Conservation (phyloP, 2,113 vertebrate species). For the Campylorhamphus procurvoides region DNA sequence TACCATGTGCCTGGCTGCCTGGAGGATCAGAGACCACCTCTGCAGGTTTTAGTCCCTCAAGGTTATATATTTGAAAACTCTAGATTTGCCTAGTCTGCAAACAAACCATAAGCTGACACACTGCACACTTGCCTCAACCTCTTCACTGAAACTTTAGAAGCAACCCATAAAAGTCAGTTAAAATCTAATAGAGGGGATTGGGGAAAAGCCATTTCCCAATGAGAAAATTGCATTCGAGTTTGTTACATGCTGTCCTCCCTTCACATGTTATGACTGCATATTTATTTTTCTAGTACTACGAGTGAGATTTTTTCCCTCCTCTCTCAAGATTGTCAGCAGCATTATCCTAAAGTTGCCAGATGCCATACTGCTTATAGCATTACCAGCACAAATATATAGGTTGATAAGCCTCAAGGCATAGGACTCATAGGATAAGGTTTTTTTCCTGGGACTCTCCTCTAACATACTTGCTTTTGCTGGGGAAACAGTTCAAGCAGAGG, state of each 20-base stretch:
- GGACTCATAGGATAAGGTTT: not conserved
- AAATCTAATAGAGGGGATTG: conserved; percentile 29
- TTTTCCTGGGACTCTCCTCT: not conserved
- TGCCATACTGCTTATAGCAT: not conserved
- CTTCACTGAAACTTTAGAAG: conserved; percentile 18
- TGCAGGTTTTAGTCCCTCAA: conserved; percentile 25
- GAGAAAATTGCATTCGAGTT: conserved; percentile 21
- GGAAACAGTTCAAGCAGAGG: conserved; percentile 52
- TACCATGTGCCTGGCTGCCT: conserved; percentile 18
- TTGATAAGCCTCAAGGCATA: not conserved
- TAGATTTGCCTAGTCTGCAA: conserved; percentile 20
- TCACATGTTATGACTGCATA: not conserved
- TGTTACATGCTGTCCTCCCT: not conserved
- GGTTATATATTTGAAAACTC: conserved; percentile 46
- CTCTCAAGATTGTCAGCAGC: not conserved
- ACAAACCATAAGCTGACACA: not conserved
- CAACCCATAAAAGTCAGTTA: not conserved
- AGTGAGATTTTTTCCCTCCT: not conserved
- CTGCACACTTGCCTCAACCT: not conserved
- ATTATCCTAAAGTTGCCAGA: conserved; percentile 12
- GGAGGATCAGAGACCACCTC: conserved; percentile 46
- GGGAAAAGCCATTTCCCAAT: conserved; percentile 23
- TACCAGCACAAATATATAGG: not conserved
- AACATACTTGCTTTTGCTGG: conserved; percentile 5
- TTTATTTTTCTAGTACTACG: conserved; percentile 41